Conservation (phyloP, 2,113 vertebrate genomes). For the Pelodiscus sinensis region DNA sequence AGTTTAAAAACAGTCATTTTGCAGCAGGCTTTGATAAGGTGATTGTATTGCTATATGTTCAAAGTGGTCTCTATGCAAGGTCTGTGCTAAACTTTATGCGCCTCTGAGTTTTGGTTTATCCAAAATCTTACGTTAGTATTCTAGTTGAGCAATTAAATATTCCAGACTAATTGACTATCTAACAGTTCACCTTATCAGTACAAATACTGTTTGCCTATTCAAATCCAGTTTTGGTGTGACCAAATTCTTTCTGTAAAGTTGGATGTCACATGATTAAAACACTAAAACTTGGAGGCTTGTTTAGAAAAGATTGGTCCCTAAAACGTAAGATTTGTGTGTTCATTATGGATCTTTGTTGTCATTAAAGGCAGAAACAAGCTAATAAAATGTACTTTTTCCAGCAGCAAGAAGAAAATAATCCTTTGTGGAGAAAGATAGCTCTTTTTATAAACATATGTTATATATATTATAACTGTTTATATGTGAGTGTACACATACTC, state of each 20-base stretch:
- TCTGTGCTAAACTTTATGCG: not conserved
- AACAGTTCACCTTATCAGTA: not conserved
- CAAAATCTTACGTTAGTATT: not conserved
- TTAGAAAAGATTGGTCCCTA: not conserved
- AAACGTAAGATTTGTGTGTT: not conserved
- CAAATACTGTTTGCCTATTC: not conserved
- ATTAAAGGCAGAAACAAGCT: not conserved
- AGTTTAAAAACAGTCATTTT: slow-evolving; percentile 6
- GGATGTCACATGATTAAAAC: not conserved
- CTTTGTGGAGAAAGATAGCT: not conserved
- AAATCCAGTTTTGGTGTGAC: not conserved
- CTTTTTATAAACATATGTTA: not conserved
- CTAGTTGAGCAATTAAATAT: not conserved
- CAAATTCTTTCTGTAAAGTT: not conserved
- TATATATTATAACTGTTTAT: not conserved
- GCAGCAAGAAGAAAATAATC: not conserved
- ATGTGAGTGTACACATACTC: not conserved
- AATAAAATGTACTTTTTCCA: not conserved
- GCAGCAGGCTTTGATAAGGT: slow-evolving; percentile 10
- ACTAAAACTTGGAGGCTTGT: not conserved
- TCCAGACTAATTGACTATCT: not conserved
- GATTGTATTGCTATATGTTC: not conserved
- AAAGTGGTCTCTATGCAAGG: not conserved
- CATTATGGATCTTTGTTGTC: too few relatives aligned
- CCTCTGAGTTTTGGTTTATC: not conserved